A percentile compares a stretch with the other conserved stretches of the same genome.
Conservation (phyloP, 2,888 invertebrate species). For the Rhingia rostrata region DNA sequence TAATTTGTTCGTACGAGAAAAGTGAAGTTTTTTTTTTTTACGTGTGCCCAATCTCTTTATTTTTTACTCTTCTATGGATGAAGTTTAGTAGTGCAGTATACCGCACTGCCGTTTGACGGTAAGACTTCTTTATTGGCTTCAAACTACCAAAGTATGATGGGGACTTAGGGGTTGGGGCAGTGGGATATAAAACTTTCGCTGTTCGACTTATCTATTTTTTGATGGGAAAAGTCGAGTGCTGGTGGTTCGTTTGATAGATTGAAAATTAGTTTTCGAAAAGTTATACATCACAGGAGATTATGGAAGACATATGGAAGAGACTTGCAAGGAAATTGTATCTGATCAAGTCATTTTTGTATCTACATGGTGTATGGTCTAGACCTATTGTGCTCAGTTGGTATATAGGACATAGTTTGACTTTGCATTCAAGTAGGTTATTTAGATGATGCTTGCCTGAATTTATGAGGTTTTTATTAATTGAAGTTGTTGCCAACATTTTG, state of each 20-base stretch:
- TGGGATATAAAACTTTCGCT: constrained; percentile 49
- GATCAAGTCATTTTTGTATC: background rate
- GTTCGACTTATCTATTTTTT: constrained; percentile 44
- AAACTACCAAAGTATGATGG: background rate
- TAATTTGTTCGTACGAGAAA: constrained; percentile 27
- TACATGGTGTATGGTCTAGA: too few species aligned
- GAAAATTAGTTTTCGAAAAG: constrained; percentile 57
- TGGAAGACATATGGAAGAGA: background rate
- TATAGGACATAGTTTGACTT: too few species aligned
- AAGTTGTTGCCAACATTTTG: too few species aligned
- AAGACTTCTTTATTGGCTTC: constrained; percentile 2
- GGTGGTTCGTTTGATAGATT: constrained; percentile 53
- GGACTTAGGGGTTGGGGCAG: background rate
- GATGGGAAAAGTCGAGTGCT: constrained; percentile 48
- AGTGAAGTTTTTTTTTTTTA: background rate
- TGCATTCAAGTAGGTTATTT: too few species aligned
- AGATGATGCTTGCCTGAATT: too few species aligned
- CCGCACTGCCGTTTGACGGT: background rate
- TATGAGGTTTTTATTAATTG: too few species aligned
- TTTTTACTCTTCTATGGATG: background rate
- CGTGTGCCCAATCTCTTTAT: background rate
- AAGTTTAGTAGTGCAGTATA: constrained; percentile 19
- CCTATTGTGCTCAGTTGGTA: too few species aligned
- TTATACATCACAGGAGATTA: constrained; percentile 2
- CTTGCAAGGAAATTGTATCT: background rate